A percentile compares a stretch with the other conserved stretches of the same genome.
Evolutionary conservation across 2,797 vertebrate genomes (phyloP).

Genomic region (Pseudotriccus pelzelni): DNA sequence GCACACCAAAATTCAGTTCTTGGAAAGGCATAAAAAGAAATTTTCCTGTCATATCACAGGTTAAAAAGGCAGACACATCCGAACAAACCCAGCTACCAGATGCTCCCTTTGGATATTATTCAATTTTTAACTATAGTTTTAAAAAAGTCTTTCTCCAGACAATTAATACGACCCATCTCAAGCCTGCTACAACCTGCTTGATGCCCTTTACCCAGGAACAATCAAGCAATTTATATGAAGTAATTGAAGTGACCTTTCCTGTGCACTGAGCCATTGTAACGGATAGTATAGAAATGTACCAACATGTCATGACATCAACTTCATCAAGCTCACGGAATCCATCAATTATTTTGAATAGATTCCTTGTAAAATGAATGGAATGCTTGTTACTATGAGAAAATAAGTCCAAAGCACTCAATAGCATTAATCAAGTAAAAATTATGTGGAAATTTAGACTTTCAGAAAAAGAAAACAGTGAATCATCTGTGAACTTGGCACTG

Average conservation of each 20-base stretch:
- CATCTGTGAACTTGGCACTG: slow-evolving; percentile 17
- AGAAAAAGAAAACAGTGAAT: slow-evolving; percentile 7
- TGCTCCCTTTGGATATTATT: not conserved
- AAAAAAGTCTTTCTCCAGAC: not conserved
- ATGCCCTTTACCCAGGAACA: not conserved
- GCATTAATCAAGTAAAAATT: slow-evolving; percentile 49
- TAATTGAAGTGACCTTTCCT: not conserved
- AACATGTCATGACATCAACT: not conserved
- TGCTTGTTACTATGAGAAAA: not conserved
- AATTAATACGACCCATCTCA: not conserved
- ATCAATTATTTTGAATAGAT: not conserved
- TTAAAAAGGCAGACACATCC: not conserved
- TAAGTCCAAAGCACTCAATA: not conserved
- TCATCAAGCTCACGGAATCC: not conserved
- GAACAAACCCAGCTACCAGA: not conserved
- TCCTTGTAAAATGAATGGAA: slow-evolving; percentile 24
- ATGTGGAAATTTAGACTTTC: slow-evolving; percentile 10
- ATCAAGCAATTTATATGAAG: not conserved
- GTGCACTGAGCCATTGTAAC: not conserved
- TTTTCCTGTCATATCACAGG: not conserved
- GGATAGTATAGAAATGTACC: not conserved
- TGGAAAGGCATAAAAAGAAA: slow-evolving; percentile 1
- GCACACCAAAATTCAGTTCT: not conserved
- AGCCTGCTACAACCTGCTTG: not conserved
- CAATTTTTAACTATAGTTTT: not conserved